Base-by-base conservation (phyloP, 2,888 invertebrate genomes). In the Sipunculus nudus region DNA sequence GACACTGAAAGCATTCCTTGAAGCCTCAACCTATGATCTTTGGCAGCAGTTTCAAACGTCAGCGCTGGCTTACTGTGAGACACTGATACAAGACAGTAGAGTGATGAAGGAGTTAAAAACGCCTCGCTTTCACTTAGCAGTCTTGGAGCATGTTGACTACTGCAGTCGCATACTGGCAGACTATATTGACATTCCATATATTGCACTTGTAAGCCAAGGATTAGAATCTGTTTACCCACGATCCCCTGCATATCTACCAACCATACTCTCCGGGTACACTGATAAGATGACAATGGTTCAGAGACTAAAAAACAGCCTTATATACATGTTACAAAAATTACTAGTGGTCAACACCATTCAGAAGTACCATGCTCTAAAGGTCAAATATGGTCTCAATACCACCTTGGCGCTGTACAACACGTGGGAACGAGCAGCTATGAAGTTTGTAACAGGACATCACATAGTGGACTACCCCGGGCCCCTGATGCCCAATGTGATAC, bases 391-490 rank as follows among this genome's bases (percentile, higher is more conserved):
- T 32, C 21, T 63, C 21, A 59, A 59, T 23, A 47, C 50, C n/a
- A 46, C 41, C 6, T 31, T 54, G 6, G 41, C 45, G 39, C 23
- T 60, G 21, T 21, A 31, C 19, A 53, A 59, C 39, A 56, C 38
- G 32, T 63, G 40, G 41, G 31, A 55, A 8, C 31, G 46, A 16
- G 59, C 59, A 3, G 38, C 63, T 4, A 40, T 63, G n/a, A 38
- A 54, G 29, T 56, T 63, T 41, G 53, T 60, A n/a, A 46, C 56
- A 1, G 63, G 63, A 3, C 56, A 63, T 26, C 56, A 40, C 32
- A 59, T 39, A 10, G 28, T 63, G n/a, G 63, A 63, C 38, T 63
- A 63, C 48, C 55, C 52, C 8, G 59, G 63, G 8, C 63, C 63
- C 6, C 43, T 56, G n/a, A 50, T 52, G 26, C 63, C 63, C 0